Percentiles rank a stretch among this genome's conserved stretches.
Conservation (phyloP, 1,140 invertebrate species). For the Tribolium madens region DNA sequence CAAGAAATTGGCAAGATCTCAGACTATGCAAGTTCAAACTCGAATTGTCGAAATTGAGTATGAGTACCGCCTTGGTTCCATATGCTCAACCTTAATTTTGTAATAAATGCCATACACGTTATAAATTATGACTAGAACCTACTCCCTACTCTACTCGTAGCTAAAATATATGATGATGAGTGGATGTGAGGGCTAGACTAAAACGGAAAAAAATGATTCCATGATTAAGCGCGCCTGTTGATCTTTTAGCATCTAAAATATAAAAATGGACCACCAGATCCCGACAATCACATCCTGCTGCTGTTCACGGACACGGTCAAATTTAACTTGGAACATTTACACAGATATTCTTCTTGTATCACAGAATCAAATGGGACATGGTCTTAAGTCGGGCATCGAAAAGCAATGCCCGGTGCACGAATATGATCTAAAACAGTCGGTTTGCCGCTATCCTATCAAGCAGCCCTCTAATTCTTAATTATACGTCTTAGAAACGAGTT, state of each 20-base stretch:
- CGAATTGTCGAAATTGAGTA: constrained; percentile 32
- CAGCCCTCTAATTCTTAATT: constrained; percentile 29
- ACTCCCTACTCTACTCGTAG: constrained; percentile 55
- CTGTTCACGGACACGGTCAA: constrained; percentile 22
- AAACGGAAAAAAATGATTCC: constrained; percentile 27
- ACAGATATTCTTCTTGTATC: constrained; percentile 32
- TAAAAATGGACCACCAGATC: constrained; percentile 49
- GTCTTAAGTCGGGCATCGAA: constrained; percentile 25
- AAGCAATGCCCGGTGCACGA: constrained; percentile 29
- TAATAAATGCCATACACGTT: constrained; percentile 52
- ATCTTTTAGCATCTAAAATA: constrained; percentile 58
- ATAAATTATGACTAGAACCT: constrained; percentile 53
- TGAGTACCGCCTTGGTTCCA: constrained; percentile 50
- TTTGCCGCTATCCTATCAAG: constrained; percentile 35
- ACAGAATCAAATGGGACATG: constrained; percentile 35
- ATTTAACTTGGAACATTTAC: constrained; percentile 24
- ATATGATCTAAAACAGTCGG: constrained; percentile 34
- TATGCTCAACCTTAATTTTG: constrained; percentile 45
- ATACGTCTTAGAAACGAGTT: constrained; percentile 19
- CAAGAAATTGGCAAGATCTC: constrained; percentile 43
- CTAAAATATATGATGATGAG: constrained; percentile 58
- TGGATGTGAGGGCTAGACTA: constrained; percentile 25
- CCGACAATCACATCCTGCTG: constrained; percentile 31
- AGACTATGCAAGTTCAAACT: constrained; percentile 50
- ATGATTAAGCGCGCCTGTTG: constrained; percentile 27